Evolutionary conservation across 2,797 vertebrate genomes (phyloP), one percentile per base, ranked within the genome.

Genomic region (Lagocephalus sceleratus): DNA sequence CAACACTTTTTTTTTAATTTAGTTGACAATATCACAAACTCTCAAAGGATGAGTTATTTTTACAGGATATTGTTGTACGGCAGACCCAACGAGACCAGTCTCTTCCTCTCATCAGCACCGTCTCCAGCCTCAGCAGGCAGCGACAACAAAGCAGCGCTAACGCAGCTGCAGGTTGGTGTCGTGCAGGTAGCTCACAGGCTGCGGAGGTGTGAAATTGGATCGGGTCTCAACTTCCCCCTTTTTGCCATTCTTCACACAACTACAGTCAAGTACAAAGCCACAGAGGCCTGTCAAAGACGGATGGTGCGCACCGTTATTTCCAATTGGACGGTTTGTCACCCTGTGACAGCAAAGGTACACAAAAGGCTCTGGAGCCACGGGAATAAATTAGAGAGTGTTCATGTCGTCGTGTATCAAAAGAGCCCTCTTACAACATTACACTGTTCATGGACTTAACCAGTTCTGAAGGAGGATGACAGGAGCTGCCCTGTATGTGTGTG

Each of bases 151-250:
- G 49, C 39, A 11, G 20, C 7, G 55, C 59, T 53, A 60, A 73
- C 64, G 46, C 0, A 35, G 40, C 59, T 35, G 32, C 32, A 14
- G 32, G 3, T 14, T 1, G 32, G 32, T 14, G 11, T 35, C 15
- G 54, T 48, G 57, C 60, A 39, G 57, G 63, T 54, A 38, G 58
- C 51, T 45, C 29, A 21, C 56, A 64, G 57, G 58, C 65, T 62
- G 66, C 54, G 57, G 55, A 62, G 58, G 68, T 64, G 66, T 83
- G 73, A 78, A 80, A 80, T 74, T 82, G 60, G 51, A 74, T 70
- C 29, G 56, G 63, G 54, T 44, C 56, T 67, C 53, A 74, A 71
- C 50, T 53, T 75, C 57, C 70, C 57, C 60, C 39, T 15, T 45
- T n/a, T 68, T 62, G 47, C 26, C 40, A 48, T 52, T 55, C 44